Conservation (phyloP, 2,888 invertebrate genomes). For the Chydorus sphaericus region DNA sequence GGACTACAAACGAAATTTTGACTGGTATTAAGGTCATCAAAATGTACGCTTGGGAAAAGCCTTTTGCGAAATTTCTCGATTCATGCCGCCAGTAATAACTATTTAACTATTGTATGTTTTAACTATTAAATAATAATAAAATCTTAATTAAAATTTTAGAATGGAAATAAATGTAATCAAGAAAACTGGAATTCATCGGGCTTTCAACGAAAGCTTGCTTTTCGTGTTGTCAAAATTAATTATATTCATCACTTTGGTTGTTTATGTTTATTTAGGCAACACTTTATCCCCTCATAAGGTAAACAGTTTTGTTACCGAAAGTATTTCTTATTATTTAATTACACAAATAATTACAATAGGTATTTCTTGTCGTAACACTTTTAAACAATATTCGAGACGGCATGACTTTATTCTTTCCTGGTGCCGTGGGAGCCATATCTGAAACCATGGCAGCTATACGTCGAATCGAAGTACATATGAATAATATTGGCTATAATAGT, state of each 20-base stretch:
- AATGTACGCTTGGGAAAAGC: conserved; percentile 41
- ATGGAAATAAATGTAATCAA: conserved; percentile 28
- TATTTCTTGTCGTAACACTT: conserved; percentile 78
- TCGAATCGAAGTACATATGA: conserved; percentile 35
- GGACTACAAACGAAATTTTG: conserved; percentile 39
- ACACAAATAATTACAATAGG: conserved; percentile 29
- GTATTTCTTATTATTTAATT: not conserved
- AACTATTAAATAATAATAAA: too few relatives aligned
- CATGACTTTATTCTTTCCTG: conserved; percentile 67
- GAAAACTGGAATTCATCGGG: conserved; percentile 24
- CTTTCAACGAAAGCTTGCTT: conserved; percentile 30
- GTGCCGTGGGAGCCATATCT: conserved; percentile 62
- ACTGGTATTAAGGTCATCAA: conserved; percentile 38
- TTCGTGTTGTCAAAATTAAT: conserved; percentile 33
- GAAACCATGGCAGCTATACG: conserved; percentile 61
- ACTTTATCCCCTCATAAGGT: conserved; percentile 27
- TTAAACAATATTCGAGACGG: conserved; percentile 55
- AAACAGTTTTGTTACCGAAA: too few relatives aligned
- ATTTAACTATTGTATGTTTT: too few relatives aligned
- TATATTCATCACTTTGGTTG: conserved; percentile 29
- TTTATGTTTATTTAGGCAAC: conserved; percentile 27
- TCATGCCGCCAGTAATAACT: conserved; percentile 8
- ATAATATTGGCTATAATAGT: too few relatives aligned
- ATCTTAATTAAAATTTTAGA: too few relatives aligned
- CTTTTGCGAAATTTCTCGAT: conserved; percentile 30